These are phyloP conservation scores for Pantala flavescens DNA, from an alignment of 1,140 invertebrate genomes.

Conservation along the genomic window DNA sequence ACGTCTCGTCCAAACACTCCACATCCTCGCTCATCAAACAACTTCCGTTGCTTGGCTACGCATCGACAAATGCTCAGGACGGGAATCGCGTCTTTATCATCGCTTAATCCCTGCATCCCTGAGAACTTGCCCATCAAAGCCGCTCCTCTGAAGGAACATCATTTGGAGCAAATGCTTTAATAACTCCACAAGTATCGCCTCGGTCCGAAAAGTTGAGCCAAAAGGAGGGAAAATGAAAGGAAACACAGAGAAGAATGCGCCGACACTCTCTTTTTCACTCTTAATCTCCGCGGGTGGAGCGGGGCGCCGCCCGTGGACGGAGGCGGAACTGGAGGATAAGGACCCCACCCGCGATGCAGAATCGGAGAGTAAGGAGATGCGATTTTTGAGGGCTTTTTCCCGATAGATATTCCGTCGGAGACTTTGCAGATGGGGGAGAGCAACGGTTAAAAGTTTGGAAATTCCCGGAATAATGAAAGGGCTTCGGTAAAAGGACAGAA, in stretches of 20 bases:
- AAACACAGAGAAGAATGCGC: too few species aligned
- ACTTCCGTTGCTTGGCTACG: neutral
- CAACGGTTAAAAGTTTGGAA: neutral
- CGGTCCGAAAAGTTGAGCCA: neutral
- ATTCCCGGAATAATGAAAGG: conserved; percentile 9
- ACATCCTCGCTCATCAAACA: neutral
- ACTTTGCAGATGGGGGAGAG: neutral
- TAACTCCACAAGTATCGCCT: neutral
- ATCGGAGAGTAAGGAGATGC: too few species aligned
- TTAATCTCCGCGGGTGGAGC: too few species aligned
- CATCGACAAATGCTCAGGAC: neutral
- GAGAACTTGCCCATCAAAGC: neutral
- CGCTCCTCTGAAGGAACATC: neutral
- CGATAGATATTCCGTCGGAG: neutral
- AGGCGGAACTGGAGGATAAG: neutral
- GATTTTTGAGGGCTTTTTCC: too few species aligned
- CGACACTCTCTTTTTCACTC: too few species aligned
- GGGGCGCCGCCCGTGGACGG: neutral
- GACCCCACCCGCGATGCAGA: too few species aligned
- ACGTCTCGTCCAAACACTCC: neutral
- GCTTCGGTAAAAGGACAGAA: neutral
- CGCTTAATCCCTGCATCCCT: neutral
- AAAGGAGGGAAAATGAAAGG: neutral
- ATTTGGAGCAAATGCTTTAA: neutral
- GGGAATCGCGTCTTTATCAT: neutral